Percentiles rank a stretch among this genome's conserved stretches.
Conservation (phyloP, 2,113 vertebrate genomes). For the Ardeotis arabs region DNA sequence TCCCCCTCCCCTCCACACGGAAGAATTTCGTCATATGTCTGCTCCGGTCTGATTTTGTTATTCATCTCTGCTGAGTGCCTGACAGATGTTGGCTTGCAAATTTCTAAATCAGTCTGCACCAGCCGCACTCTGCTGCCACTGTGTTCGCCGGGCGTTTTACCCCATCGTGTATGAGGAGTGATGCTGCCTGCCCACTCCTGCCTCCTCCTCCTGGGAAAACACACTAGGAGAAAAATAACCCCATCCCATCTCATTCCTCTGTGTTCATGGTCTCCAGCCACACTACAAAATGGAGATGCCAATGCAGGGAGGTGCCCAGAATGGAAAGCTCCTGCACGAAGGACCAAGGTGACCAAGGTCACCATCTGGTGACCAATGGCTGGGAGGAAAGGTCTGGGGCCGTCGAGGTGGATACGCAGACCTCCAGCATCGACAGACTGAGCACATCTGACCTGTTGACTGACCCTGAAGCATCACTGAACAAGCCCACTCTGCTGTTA, state of each 20-base stretch:
- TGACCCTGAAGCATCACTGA: not conserved
- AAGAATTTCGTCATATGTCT: slow-evolving; percentile 48
- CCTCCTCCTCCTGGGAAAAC: not conserved
- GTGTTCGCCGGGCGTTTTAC: accelerated
- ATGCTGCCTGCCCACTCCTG: not conserved
- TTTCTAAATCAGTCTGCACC: not conserved
- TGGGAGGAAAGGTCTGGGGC: not conserved
- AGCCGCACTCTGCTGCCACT: accelerated
- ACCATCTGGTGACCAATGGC: not conserved
- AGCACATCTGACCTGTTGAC: not conserved
- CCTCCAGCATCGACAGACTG: not conserved
- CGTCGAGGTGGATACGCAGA: accelerated
- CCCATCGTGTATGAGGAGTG: accelerated
- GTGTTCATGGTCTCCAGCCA: accelerated
- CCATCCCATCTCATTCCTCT: not conserved
- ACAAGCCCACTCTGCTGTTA: not conserved
- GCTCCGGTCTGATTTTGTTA: not conserved
- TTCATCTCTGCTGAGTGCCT: slow-evolving; percentile 4
- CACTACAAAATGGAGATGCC: not conserved
- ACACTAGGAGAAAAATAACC: accelerated
- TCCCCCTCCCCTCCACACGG: not conserved
- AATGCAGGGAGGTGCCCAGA: accelerated
- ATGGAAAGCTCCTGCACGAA: not conserved
- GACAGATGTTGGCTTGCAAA: slow-evolving; percentile 4
- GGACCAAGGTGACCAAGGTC: no score